phyloP scores from a whole-genome alignment of 2,113 vertebrate genomes.

The Thermophis baileyi region DNA sequence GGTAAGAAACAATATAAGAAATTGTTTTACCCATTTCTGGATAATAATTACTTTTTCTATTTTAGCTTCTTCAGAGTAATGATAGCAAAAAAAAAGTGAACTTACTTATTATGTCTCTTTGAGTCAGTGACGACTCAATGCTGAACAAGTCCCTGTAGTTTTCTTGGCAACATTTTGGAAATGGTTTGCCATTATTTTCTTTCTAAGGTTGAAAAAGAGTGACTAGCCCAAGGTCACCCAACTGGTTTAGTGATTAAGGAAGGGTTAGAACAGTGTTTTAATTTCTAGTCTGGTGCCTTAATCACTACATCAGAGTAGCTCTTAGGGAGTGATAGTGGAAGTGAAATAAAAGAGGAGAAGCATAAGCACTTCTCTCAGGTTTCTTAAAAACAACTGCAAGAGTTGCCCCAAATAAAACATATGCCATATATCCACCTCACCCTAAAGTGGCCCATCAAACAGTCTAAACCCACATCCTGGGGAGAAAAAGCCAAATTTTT shows the following conservation, averaged over 20 bases:
- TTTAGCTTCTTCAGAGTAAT: neutral
- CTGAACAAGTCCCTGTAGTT: neutral
- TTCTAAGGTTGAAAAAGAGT: neutral
- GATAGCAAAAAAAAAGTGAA: neutral
- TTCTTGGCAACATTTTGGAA: neutral
- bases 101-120: neutral
- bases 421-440: neutral
- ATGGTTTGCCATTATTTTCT: neutral
- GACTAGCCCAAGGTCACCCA: neutral
- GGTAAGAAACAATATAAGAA: neutral
- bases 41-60: neutral
- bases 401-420: neutral
- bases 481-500: neutral
- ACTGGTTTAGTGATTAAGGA: neutral
- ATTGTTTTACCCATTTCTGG: neutral
- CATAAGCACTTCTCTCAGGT: neutral
- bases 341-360: neutral
- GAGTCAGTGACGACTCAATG: neutral
- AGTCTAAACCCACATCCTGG: neutral
- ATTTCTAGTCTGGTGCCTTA: too few relatives aligned
- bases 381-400: neutral
- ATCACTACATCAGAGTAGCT: neutral
- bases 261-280: neutral
- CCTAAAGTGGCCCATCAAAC: neutral
- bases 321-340: neutral